Conservation (phyloP, 1,140 invertebrate species). For the Zaprionus nigranus region DNA sequence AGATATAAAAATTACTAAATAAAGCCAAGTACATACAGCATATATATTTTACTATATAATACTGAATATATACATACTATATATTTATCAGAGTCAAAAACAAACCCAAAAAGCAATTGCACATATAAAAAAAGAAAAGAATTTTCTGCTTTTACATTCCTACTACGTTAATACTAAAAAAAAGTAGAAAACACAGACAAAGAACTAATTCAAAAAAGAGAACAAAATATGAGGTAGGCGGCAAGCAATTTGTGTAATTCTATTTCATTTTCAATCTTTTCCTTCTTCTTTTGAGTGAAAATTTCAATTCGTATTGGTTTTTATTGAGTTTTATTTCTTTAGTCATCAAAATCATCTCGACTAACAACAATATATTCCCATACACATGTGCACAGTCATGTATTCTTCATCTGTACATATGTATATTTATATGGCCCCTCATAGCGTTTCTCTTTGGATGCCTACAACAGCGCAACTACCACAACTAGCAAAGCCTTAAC, state of each 20-base stretch:
- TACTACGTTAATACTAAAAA: constrained; percentile 65
- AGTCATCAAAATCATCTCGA: constrained; percentile 10
- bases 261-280: constrained; percentile 25
- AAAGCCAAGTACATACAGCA: constrained; percentile 73
- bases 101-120: constrained; percentile 46
- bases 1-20: constrained; percentile 84
- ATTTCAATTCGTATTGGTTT: constrained; percentile 1
- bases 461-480: constrained; percentile 23
- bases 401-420: constrained; percentile 8
- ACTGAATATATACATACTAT: constrained; percentile 51
- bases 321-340: constrained; percentile 9
- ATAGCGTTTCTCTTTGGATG: constrained; percentile 32
- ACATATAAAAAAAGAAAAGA: constrained; percentile 49
- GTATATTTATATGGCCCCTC: neutral
- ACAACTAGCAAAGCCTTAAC: constrained; percentile 20
- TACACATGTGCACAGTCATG: constrained; percentile 1
- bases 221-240: constrained; percentile 64
- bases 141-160: constrained; percentile 77
- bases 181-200: constrained; percentile 30
- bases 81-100: constrained; percentile 42
- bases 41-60: constrained; percentile 75
- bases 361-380: neutral
- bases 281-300: constrained; percentile 18
- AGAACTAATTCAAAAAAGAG: constrained; percentile 39
- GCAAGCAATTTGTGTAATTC: constrained; percentile 52